Conservation (phyloP, 2,797 vertebrate species). For the Furcifer pardalis region DNA sequence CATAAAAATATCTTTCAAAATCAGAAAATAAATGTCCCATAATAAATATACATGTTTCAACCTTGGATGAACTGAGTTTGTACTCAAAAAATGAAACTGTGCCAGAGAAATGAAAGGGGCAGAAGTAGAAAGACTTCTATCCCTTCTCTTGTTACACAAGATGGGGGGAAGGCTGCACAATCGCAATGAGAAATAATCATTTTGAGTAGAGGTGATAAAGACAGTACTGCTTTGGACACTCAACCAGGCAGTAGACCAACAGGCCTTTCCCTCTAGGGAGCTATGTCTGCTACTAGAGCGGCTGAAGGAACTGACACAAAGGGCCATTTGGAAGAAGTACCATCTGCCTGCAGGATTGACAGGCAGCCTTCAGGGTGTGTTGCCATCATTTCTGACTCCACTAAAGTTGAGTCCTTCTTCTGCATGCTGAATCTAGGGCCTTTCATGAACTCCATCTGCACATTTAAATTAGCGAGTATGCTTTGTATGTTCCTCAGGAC, state of each 20-base stretch:
- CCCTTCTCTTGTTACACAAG: constrained; percentile 26
- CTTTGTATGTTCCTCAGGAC: constrained; percentile 43
- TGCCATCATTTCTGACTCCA: constrained; percentile 58
- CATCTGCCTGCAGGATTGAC: constrained; percentile 71
- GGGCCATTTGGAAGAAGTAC: constrained; percentile 67
- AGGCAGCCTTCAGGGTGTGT: constrained; percentile 68
- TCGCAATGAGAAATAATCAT: constrained; percentile 62
- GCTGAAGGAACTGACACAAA: constrained; percentile 70
- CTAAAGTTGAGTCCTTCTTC: constrained; percentile 54
- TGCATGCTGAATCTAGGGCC: constrained; percentile 44
- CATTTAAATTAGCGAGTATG: constrained; percentile 50
- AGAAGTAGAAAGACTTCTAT: not conserved
- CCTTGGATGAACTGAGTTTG: constrained; percentile 4
- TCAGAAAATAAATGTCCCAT: not conserved
- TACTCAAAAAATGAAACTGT: constrained; percentile 49
- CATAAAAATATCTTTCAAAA: not conserved
- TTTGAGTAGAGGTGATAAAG: constrained; percentile 50
- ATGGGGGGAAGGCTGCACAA: constrained; percentile 45
- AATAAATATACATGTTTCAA: not conserved
- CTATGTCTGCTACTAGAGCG: constrained; percentile 64
- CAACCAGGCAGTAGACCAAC: constrained; percentile 69
- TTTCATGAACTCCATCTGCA: constrained; percentile 55
- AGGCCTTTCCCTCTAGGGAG: constrained; percentile 66
- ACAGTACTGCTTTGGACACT: constrained; percentile 58
- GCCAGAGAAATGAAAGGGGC: constrained; percentile 46